Percentiles rank a stretch among this genome's conserved stretches.
Evolutionary conservation across 2,113 vertebrate species (phyloP).

Genomic region (Pseudorectes ferrugineus): DNA sequence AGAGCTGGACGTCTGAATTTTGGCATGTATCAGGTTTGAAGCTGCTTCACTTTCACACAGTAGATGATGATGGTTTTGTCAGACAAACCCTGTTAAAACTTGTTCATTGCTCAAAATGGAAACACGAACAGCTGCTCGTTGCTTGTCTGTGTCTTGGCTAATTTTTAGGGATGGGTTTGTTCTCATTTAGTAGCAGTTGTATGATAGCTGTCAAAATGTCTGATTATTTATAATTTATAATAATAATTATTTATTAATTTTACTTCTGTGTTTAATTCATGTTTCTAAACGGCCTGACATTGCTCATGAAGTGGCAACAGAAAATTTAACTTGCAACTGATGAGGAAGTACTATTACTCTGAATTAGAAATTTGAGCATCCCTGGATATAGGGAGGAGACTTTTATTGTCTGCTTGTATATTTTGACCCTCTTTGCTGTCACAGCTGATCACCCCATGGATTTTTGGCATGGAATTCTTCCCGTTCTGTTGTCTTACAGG

Average conservation of each 20-base stretch:
- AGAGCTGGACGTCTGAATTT: not conserved
- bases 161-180: not conserved
- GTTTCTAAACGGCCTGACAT: not conserved
- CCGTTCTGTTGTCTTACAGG: rapidly evolving
- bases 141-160: not conserved
- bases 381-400: not conserved
- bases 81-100: not conserved
- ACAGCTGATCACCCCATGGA: not conserved
- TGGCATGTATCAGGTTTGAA: not conserved
- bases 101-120: not conserved
- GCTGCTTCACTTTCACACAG: not conserved
- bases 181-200: not conserved
- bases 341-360: not conserved
- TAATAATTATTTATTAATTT: not conserved
- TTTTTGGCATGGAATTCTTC: not conserved
- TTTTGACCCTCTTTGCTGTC: not conserved
- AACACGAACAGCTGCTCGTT: not conserved
- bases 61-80: not conserved
- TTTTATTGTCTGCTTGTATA: not conserved
- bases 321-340: not conserved
- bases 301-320: not conserved
- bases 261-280: not conserved
- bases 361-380: not conserved
- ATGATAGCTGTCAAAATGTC: not conserved
- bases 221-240: not conserved